Base-by-base conservation (phyloP, 2,797 vertebrate genomes). In the Rhynchotus rufescens region DNA sequence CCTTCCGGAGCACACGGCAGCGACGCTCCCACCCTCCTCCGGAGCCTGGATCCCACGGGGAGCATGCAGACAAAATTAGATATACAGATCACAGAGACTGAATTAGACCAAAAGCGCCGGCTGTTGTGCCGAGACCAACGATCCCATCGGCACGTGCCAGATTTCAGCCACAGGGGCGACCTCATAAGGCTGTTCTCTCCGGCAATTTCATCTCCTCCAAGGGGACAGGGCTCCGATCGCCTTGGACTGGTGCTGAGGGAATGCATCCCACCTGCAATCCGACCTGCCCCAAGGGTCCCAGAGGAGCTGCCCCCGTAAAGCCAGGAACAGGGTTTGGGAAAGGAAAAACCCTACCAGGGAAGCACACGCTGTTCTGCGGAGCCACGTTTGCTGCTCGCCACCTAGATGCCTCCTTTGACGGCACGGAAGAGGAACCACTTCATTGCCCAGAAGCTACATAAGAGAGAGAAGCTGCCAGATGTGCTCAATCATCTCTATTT, bases 231-330 rank as follows among this genome's bases (percentile, higher is more conserved):
- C 51, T 52, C 25, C 14, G 8, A 26, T 3, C 9, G 8, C 51
- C 26, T 26, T 30, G 11, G 8, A 60, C 0, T 21, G 62, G 34
- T 14, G 4, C 54, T 0, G 0, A 82, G 11, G 45, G 72, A 82
- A 28, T 0, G 0, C 0, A 0, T 21, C 67, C 38, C 25, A 44
- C 30, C 59, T 32, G 40, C 44, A 25, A 36, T 14, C 23, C 14
- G 42, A 47, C 25, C 54, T n/a, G 75, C 19, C 47, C 42, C 0
- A 2, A 28, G 9, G 12, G 30, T 11, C 40, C 56, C 2, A 0
- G 16, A 10, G 45, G 9, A 77, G n/a, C 57, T 56, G 59, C n/a
- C 15, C 45, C 45, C 4, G 3, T 2, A 1, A 44, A 65, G 10
- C 36, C 10, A 38, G 19, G n/a, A 28, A 32, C 15, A 77, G 30